These are phyloP conservation scores for Rachycentron canadum DNA, from an alignment of 2,797 vertebrate genomes.

Conservation along the genomic window DNA sequence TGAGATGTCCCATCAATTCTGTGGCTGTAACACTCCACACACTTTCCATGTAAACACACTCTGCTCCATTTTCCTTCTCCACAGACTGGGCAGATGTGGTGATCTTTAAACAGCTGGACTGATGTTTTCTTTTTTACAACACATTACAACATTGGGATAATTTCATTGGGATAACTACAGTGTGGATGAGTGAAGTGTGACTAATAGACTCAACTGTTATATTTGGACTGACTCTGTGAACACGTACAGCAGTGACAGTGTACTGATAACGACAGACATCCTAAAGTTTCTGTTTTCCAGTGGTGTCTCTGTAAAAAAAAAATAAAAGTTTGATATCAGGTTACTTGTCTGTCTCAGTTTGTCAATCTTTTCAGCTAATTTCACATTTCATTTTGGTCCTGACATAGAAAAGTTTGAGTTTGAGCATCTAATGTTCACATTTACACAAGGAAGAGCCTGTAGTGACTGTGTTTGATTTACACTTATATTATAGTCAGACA, in stretches of 20 bases:
- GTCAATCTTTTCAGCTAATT: not conserved
- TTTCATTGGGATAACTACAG: slow-evolving; percentile 11
- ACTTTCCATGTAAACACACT: not conserved
- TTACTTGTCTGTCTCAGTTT: slow-evolving; percentile 7
- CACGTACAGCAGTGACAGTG: slow-evolving; percentile 40
- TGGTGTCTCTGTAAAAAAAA: slow-evolving; percentile 70
- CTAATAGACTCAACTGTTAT: slow-evolving; percentile 24
- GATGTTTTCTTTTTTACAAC: not conserved
- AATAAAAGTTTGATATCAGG: slow-evolving; percentile 76
- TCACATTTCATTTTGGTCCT: not conserved
- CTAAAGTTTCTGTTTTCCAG: slow-evolving; percentile 64
- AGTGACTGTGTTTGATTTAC: too few species aligned
- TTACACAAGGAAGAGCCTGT: too few species aligned
- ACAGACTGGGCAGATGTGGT: not conserved
- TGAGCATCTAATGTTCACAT: too few species aligned
- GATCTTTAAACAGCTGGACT: not conserved
- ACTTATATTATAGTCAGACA: too few species aligned
- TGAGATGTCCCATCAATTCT: not conserved
- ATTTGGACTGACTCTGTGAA: slow-evolving; percentile 43
- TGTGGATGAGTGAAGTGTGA: slow-evolving; percentile 15
- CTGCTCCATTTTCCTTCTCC: not conserved
- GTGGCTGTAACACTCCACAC: slow-evolving; percentile 16
- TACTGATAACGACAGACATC: slow-evolving; percentile 48
- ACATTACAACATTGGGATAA: not conserved
- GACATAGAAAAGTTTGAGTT: too few species aligned